Percentiles rank a stretch among this genome's conserved stretches.
phyloP scores from a whole-genome alignment of 2,113 vertebrate species.

The Anarhynchus alexandrinus region DNA sequence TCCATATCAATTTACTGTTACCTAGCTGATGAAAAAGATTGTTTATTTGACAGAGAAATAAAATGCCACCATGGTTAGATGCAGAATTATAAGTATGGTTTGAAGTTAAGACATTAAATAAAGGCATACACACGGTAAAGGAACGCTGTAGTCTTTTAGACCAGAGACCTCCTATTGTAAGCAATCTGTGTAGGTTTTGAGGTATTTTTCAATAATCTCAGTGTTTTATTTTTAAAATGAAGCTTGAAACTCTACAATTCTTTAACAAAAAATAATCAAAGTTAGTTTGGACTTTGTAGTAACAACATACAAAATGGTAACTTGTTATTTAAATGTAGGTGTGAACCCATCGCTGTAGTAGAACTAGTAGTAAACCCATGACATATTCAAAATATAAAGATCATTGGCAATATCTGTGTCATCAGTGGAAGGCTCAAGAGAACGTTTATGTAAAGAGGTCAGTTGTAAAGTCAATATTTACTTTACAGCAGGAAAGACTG shows the following conservation, averaged over 20 bases:
- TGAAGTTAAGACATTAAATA: background rate
- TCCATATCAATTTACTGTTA: background rate
- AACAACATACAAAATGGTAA: background rate
- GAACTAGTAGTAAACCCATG: background rate
- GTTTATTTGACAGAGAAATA: background rate
- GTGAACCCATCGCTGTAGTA: background rate
- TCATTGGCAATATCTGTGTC: background rate
- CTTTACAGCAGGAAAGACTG: background rate
- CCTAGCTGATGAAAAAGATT: background rate
- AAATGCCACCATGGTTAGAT: background rate
- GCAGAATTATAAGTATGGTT: background rate
- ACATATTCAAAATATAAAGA: background rate
- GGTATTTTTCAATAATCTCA: background rate
- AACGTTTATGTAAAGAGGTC: background rate
- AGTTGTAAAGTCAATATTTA: slow-evolving; percentile 2
- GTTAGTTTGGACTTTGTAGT: background rate
- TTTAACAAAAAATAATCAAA: background rate
- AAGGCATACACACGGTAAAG: background rate
- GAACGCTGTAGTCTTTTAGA: background rate
- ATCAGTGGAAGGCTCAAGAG: background rate
- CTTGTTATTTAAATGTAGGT: background rate
- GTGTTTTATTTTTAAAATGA: background rate
- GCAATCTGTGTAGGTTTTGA: background rate
- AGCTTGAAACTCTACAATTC: background rate
- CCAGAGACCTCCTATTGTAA: background rate